phyloP scores from a whole-genome alignment of 2,888 invertebrate species.

The Calameuta filiformis region DNA sequence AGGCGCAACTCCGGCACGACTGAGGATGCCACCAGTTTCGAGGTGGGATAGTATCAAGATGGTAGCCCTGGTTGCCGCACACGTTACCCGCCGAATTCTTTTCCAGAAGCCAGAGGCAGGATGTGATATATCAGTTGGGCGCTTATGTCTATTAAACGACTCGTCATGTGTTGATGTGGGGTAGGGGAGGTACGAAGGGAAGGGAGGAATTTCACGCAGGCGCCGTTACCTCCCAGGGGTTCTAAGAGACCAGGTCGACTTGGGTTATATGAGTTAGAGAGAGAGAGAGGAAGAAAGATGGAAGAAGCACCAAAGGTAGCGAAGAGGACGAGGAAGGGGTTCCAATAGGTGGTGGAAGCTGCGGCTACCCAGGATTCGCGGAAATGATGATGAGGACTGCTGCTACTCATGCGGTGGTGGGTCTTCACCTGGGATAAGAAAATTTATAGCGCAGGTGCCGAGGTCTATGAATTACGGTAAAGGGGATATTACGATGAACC shows the following conservation, averaged over 20 bases:
- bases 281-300: background rate
- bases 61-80: slow-evolving; percentile 31
- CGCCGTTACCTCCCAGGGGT: background rate
- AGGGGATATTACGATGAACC: background rate
- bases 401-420: background rate
- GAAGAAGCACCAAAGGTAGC: background rate
- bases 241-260: background rate
- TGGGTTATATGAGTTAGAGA: background rate
- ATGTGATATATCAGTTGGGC: slow-evolving; percentile 36
- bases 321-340: slow-evolving; percentile 20
- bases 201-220: slow-evolving; percentile 17
- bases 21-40: slow-evolving; percentile 41
- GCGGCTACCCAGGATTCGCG: background rate
- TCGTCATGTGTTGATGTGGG: background rate
- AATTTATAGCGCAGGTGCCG: slow-evolving; percentile 37
- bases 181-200: slow-evolving; percentile 14
- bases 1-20: slow-evolving; percentile 58
- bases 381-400: background rate
- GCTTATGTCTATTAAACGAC: slow-evolving; percentile 28
- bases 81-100: slow-evolving; percentile 34
- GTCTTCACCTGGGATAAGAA: slow-evolving; percentile 28
- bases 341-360: background rate
- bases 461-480: background rate
- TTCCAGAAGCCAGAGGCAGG: slow-evolving; percentile 45
- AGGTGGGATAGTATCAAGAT: slow-evolving; percentile 45